Base-by-base conservation (phyloP, 2,888 invertebrate species). In the Teleiodes luculella region DNA sequence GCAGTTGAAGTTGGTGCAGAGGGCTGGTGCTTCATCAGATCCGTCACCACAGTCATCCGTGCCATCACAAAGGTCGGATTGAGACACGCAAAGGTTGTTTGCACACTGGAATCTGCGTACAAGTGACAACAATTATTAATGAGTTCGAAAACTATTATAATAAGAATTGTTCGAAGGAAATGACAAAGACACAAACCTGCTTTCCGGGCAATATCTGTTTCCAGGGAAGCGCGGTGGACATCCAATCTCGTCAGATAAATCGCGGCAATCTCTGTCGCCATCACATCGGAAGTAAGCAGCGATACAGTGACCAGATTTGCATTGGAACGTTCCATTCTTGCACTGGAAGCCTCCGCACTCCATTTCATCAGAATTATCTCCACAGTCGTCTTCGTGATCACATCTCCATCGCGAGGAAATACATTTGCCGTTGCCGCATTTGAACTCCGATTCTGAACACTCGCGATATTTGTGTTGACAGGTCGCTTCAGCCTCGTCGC, bases 361-460 rank as follows among this genome's bases (percentile, higher is more conserved):
- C 56, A 93, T 84, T 78, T 98, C 97, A 74, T 99, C 99, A 2
- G 96, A 95, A 66, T 95, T 95, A 78, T 99, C 98, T 0, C 97
- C 97, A 70, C 98, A 99, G 76, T 99, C 98, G 75, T 98, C 97
- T 78, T 98, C 98, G 80, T 96, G 96, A 75, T 98, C 98, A 79
- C 98, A 98, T 37, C 96, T 92, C 97, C 97, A 98, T 58, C 97
- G 91, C 0, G 95, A 94, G 0, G 97, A 97, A 50, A 98, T 96
- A 73, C 97, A 98, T 72, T 96, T 96, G 36, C 96, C 95, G 72
- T 97, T 97, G 45, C 89, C 92, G 72, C 97, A 98, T 52, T 92
- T 92, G 91, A 97, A 97, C 74, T 97, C 97, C 0, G 96, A 97
- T 76, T 98, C 98, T 0, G 97, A 98, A 72, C 98, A 98, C 54